Evolutionary conservation across 1,140 invertebrate genomes (phyloP), one percentile per base, ranked within the genome.

Genomic region (Drosophila nigrodunni): DNA sequence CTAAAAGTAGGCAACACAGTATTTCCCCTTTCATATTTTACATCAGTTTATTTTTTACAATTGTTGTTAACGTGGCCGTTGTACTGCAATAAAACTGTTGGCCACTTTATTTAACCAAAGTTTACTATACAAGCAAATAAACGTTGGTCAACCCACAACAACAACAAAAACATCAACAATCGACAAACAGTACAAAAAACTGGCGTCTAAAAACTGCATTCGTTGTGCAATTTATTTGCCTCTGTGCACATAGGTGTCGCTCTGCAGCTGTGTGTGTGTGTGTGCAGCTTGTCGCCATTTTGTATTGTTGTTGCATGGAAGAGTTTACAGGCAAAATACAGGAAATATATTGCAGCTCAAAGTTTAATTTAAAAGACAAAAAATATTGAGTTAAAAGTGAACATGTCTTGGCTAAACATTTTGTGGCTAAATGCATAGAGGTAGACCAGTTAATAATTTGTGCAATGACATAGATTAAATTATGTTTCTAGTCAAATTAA

Each of bases 31-130:
- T n/a, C 44, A 9, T 47, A 7, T 47, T 47, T 47, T 18, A 18
- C 11, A 46, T 34, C 25, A 41, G 2, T 50, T 62, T 72, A 21
- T 50, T 62, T 72, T 74, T 77, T 74, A 83, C 77, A 80, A 59
- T 78, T 73, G 41, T 58, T 73, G 49, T 15, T 57, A 25, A 25
- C 25, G 60, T 50, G 70, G 52, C 58, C 60, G 55, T 41, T 69
- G 71, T 73, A 69, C 37, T 83, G 78, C 68, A 67, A 75, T 90
- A 82, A 80, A 90, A 77, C 72, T 68, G 69, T 88, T 91, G 83
- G 80, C 78, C 88, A 91, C 88, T 91, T 91, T 91, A 85, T 91
- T 91, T 85, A 88, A 91, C 88, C 88, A 81, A 82, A 88, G 78
- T 91, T 91, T 91, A 90, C 77, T 80, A 88, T 75, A 89, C 78